Evolutionary conservation across 2,113 vertebrate genomes (phyloP), one percentile per base, ranked within the genome.

Genomic region (Rhizomys pruinosus): DNA sequence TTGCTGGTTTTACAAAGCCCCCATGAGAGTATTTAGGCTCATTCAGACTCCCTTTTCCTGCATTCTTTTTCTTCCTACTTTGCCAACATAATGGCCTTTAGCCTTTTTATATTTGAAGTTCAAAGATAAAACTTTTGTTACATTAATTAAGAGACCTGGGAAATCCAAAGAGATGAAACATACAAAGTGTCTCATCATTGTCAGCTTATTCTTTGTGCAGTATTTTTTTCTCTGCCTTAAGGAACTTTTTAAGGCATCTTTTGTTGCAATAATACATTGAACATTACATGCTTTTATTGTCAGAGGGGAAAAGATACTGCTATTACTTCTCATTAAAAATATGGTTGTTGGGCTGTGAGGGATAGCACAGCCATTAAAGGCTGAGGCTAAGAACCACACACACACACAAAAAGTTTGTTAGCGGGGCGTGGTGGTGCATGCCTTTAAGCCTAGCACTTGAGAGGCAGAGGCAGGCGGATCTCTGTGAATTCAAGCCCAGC

Each of bases 81-180:
- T 97, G 95, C 19, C 84, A 79, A 95, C 96, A 98, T 98, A 98
- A 97, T 97, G 98, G 98, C 90, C 98, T 97, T 97, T 98, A 98
- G 98, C 97, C 97, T 96, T 95, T 98, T 94, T 98, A 98, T 98
- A 93, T 98, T 98, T 98, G 98, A 98, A 97, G 96, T 97, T 97
- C 98, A 98, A 98, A 98, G 17, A n/a, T n/a, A n/a, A n/a, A 97
- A 98, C 98, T 97, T 98, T 98, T 97, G 98, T 98, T 97, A 98
- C 15, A 63, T 79, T 73, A 98, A 63, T 79, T 73, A 98, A 98
- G 73, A 97, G 98, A 89, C 98, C 98, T 94, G 97, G 98, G 94
- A 98, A 98, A 92, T 97, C 96, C 96, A 97, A 98, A 96, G 97
- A 99, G 98, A 98, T 98, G 98, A 98, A 96, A 61, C 91, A 97